Conservation (phyloP, 2,113 vertebrate genomes). For the Sarotherodon lohbergeri region DNA sequence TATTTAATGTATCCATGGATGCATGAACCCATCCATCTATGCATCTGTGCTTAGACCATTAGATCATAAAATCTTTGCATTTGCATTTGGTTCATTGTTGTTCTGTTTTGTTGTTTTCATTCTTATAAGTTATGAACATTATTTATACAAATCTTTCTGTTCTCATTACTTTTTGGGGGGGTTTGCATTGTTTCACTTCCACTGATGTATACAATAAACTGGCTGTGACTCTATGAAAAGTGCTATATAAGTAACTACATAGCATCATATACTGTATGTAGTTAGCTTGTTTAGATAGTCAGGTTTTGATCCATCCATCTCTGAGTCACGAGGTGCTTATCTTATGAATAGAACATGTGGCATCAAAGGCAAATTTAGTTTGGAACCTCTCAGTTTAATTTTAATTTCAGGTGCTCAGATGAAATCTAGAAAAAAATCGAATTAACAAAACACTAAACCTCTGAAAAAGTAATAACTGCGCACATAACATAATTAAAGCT, state of each 20-base stretch:
- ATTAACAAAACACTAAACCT: not conserved
- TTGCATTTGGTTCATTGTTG: not conserved
- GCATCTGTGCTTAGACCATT: not conserved
- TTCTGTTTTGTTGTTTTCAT: not conserved
- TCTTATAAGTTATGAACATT: not conserved
- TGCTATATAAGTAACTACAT: not conserved
- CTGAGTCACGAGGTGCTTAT: not conserved
- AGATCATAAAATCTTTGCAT: not conserved
- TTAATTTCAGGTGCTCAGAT: not conserved
- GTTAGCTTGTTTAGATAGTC: not conserved
- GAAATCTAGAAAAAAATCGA: not conserved
- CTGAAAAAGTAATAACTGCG: not conserved
- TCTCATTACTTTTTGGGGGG: not conserved
- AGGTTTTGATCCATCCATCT: not conserved
- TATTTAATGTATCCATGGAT: not conserved
- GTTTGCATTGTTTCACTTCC: not conserved
- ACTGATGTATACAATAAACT: not conserved
- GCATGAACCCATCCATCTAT: not conserved
- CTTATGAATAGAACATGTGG: not conserved
- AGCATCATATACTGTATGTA: not conserved
- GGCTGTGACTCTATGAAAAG: not conserved
- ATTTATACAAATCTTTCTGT: not conserved
- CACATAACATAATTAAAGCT: not conserved
- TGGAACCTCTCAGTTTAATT: not conserved
- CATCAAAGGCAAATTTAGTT: not conserved